phyloP scores from a whole-genome alignment of 2,113 vertebrate species.

The Ciconia maguari region DNA sequence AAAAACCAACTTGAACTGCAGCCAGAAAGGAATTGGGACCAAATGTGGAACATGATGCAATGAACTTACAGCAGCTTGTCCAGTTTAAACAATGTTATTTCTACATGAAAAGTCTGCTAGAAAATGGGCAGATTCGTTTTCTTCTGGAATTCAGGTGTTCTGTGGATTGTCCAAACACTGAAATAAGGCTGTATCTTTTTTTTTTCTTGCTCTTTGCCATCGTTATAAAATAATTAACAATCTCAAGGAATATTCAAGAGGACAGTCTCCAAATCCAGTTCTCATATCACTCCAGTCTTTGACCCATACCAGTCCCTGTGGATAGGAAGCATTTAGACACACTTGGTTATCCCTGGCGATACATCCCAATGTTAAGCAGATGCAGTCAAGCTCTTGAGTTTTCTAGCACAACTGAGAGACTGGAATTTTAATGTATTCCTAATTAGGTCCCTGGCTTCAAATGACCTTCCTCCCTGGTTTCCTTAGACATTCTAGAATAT shows the following conservation, averaged over 20 bases:
- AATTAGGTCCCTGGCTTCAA: background rate
- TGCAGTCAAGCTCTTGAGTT: background rate
- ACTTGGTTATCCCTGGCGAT: background rate
- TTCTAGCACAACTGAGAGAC: background rate
- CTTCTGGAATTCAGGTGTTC: background rate
- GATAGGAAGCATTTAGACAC: background rate
- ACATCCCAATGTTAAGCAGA: background rate
- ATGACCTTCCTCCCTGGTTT: background rate
- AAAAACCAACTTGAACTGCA: background rate
- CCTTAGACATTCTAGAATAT: background rate
- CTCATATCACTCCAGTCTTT: background rate
- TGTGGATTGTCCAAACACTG: background rate
- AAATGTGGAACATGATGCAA: background rate
- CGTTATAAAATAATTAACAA: background rate
- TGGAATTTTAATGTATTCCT: background rate
- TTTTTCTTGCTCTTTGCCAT: background rate
- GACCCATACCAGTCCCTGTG: background rate
- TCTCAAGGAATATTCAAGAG: background rate
- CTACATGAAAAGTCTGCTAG: background rate
- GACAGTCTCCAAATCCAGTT: background rate
- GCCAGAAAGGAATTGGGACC: background rate
- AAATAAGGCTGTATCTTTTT: background rate
- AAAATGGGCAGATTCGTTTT: background rate
- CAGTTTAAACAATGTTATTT: background rate
- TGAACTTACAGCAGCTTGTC: background rate